Percentiles rank a stretch among this genome's conserved stretches.
Conservation (phyloP, 1,140 invertebrate genomes). For the Drosophila pseudoobscura region DNA sequence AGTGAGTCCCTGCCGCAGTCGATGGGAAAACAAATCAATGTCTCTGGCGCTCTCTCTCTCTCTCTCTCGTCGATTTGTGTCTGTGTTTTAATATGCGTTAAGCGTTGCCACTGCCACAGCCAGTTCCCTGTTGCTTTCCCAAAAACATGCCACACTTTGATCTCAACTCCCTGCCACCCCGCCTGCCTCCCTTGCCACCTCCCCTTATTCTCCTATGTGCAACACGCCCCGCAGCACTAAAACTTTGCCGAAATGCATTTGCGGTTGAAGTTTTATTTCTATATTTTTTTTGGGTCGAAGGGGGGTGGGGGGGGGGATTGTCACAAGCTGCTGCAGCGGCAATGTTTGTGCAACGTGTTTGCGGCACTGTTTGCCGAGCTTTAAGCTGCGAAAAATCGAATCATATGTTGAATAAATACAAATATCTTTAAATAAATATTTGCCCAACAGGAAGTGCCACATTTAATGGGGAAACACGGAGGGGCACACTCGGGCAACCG, state of each 20-base stretch:
- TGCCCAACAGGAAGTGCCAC: no score
- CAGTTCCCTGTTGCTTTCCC: slow-evolving; percentile 60
- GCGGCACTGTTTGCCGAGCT: slow-evolving; percentile 70
- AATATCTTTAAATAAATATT: neutral
- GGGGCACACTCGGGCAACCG: no score
- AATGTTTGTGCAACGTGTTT: slow-evolving; percentile 79
- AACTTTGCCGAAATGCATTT: slow-evolving; percentile 64
- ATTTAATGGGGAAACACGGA: no score
- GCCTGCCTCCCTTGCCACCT: neutral
- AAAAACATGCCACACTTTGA: slow-evolving; percentile 50
- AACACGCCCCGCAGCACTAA: slow-evolving; percentile 21
- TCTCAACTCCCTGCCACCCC: slow-evolving; percentile 21
- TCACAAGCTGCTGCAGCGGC: slow-evolving; percentile 50
- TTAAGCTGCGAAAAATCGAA: slow-evolving; percentile 38
- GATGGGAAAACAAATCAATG: slow-evolving; percentile 62
- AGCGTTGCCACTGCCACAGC: slow-evolving; percentile 40
- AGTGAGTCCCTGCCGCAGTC: no score
- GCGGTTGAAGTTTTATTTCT: slow-evolving; percentile 51
- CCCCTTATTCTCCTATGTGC: neutral
- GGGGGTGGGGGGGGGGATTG: slow-evolving; percentile 18
- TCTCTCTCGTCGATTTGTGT: slow-evolving; percentile 28
- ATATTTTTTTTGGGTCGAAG: slow-evolving; percentile 9
- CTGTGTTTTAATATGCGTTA: slow-evolving; percentile 73
- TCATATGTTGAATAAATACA: slow-evolving; percentile 26
- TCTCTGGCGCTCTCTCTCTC: slow-evolving; percentile 3